Conservation (phyloP, 2,888 invertebrate genomes). For the Spilarctia lutea region DNA sequence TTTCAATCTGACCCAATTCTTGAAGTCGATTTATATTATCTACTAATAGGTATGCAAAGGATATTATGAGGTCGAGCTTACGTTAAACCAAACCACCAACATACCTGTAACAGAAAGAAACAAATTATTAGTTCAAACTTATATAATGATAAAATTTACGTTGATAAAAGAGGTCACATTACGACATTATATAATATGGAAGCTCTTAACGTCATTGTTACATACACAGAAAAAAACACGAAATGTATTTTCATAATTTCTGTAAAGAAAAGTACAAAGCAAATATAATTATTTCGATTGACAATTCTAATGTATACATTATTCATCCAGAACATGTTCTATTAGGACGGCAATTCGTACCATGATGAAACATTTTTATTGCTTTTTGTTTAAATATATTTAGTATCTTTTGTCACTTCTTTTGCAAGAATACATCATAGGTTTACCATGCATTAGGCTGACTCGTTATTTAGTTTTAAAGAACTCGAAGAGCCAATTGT, state of each 20-base stretch:
- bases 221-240: background rate
- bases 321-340: background rate
- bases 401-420: no score
- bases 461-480: background rate
- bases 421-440: no score
- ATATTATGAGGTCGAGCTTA: background rate
- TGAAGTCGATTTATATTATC: no score
- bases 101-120: constrained; percentile 26
- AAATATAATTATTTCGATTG: no score
- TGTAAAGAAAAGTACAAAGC: no score
- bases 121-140: background rate
- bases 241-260: background rate
- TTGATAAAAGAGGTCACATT: no score
- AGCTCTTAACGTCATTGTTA: background rate
- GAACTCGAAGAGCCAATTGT: constrained; percentile 31
- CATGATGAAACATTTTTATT: background rate
- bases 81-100: constrained; percentile 14
- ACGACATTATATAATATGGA: no score
- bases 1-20: no score
- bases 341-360: background rate
- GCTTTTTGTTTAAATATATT: background rate
- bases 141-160: no score
- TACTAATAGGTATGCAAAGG: background rate
- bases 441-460: background rate
- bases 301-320: background rate